A percentile compares a stretch with the other conserved stretches of the same genome.
Conservation (phyloP, 2,797 vertebrate species). For the Rachycentron canadum region DNA sequence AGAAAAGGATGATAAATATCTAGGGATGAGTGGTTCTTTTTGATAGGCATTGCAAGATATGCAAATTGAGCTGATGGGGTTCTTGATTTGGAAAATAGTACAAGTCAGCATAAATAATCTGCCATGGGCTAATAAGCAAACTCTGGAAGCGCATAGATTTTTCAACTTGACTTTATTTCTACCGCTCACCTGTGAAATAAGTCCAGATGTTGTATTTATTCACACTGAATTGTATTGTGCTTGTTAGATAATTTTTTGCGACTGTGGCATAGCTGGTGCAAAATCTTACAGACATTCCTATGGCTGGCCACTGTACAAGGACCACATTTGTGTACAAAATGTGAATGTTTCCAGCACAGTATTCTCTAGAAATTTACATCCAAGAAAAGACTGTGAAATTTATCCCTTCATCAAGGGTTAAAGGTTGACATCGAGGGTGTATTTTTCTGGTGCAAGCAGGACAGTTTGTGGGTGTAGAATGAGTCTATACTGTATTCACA, state of each 20-base stretch:
- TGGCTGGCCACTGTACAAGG: constrained; percentile 6
- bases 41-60: constrained; percentile 60
- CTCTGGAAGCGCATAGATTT: constrained; percentile 37
- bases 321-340: not conserved
- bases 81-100: constrained; percentile 48
- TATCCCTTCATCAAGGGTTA: constrained; percentile 32
- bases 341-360: constrained; percentile 26
- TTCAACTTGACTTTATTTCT: constrained; percentile 5
- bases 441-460: constrained; percentile 34
- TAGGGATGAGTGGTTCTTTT: constrained; percentile 60
- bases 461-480: constrained; percentile 62
- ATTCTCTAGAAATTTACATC: constrained; percentile 40
- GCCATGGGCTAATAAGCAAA: constrained; percentile 50
- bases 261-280: not conserved
- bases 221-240: constrained; percentile 1
- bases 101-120: constrained; percentile 67
- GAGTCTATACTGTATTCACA: constrained; percentile 49
- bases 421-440: constrained; percentile 46
- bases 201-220: constrained; percentile 8
- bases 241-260: not conserved
- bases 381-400: constrained; percentile 46
- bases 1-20: constrained; percentile 63
- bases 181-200: constrained; percentile 22
- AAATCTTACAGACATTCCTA: not conserved
- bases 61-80: constrained; percentile 62